A percentile compares a stretch with the other conserved stretches of the same genome.
phyloP scores from a whole-genome alignment of 2,888 invertebrate genomes.

The Dione juno region DNA sequence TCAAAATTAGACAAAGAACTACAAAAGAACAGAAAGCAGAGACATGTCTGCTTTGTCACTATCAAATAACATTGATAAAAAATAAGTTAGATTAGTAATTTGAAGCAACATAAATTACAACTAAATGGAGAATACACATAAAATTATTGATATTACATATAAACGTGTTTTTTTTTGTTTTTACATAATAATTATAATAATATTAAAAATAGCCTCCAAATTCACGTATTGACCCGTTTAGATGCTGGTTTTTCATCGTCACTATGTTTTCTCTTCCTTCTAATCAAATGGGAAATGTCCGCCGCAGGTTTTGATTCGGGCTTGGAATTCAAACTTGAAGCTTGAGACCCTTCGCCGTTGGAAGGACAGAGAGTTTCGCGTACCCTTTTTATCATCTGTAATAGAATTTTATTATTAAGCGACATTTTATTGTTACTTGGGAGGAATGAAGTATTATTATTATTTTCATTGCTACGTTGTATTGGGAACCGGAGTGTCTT shows the following conservation, averaged over 20 bases:
- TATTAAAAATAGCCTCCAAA: constrained; percentile 1
- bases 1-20: too few relatives aligned
- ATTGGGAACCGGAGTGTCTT: too few relatives aligned
- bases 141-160: not conserved
- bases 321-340: constrained; percentile 47
- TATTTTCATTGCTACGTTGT: too few relatives aligned
- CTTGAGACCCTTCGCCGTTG: constrained; percentile 58
- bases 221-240: constrained; percentile 83
- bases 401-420: constrained; percentile 33
- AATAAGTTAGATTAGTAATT: too few relatives aligned
- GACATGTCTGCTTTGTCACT: too few relatives aligned
- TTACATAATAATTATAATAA: not conserved
- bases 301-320: constrained; percentile 85
- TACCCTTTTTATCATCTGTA: constrained; percentile 74
- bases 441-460: too few relatives aligned
- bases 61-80: too few relatives aligned
- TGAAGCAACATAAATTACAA: not conserved
- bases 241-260: constrained; percentile 84
- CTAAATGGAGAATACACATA: too few relatives aligned
- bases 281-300: constrained; percentile 92
- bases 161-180: not conserved
- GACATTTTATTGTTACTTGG: not conserved
- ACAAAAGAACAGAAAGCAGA: too few relatives aligned
- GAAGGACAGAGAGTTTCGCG: constrained; percentile 66
- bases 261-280: constrained; percentile 88